These are phyloP conservation scores for Acanthiza pusilla DNA, from an alignment of 2,797 vertebrate genomes.

Conservation along the genomic window DNA sequence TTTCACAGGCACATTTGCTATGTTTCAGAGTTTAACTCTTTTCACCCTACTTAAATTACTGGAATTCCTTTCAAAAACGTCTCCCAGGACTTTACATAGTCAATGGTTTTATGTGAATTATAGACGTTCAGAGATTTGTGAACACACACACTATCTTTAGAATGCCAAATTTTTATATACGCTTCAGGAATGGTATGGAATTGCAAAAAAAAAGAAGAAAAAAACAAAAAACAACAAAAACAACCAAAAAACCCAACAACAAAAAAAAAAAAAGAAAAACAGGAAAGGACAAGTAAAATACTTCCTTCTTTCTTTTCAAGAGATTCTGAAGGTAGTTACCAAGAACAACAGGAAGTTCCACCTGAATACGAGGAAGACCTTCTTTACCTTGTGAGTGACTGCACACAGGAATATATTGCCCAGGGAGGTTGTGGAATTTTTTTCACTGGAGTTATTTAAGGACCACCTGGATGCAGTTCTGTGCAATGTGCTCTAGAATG, in stretches of 20 bases:
- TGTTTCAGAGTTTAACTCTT: not conserved
- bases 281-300: not conserved
- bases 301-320: not conserved
- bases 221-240: not conserved
- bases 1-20: not conserved
- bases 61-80: not conserved
- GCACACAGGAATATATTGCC: not conserved
- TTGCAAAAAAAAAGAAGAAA: not conserved
- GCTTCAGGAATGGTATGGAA: not conserved
- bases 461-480: not conserved
- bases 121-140: not conserved
- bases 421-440: not conserved
- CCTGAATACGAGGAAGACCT: not conserved
- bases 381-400: not conserved
- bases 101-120: accelerated
- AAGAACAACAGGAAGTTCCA: not conserved
- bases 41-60: not conserved
- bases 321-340: not conserved
- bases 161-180: not conserved
- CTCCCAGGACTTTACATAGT: not conserved
- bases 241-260: not conserved
- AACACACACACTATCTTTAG: not conserved
- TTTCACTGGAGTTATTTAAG: not conserved
- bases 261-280: not conserved
- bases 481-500: not conserved